Conservation (phyloP, 1,140 invertebrate species). For the Meloidogyne hapla region DNA sequence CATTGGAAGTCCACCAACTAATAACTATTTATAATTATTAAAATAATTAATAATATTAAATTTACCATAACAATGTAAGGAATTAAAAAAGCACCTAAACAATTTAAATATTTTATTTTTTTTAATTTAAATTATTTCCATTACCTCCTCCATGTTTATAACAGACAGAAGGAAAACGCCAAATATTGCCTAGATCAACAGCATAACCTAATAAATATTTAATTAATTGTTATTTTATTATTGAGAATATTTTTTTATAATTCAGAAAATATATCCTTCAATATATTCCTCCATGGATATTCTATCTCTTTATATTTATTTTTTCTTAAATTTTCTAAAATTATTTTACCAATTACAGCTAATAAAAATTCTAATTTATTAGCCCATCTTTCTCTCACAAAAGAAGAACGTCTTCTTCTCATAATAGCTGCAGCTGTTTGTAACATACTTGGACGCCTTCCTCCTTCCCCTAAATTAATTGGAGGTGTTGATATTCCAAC, state of each 20-base stretch:
- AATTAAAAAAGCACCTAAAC: constrained; percentile 87
- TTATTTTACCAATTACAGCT: constrained; percentile 75
- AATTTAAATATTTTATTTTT: constrained; percentile 10
- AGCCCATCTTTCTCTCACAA: constrained; percentile 70
- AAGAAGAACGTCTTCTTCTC: constrained; percentile 29
- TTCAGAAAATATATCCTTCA: no score
- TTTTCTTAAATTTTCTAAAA: no score
- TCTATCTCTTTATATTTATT: no score
- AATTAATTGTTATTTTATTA: no score
- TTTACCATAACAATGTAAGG: constrained; percentile 84
- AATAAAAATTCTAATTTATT: constrained; percentile 88
- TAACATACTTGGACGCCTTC: constrained; percentile 7
- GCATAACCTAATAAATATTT: constrained; percentile 36
- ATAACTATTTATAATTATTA: constrained; percentile 65
- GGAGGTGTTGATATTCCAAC: background rate
- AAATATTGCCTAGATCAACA: constrained; percentile 76
- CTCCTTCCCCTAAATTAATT: background rate
- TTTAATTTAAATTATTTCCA: background rate
- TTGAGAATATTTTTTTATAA: no score
- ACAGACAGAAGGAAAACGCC: constrained; percentile 69
- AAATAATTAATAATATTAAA: background rate
- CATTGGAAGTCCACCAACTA: constrained; percentile 86
- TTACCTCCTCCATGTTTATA: constrained; percentile 67
- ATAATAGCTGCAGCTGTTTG: constrained; percentile 5
- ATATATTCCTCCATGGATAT: no score